Base-by-base conservation (phyloP, 92 coral and sea anemone genomes). In the Palythoa grandiflora region DNA sequence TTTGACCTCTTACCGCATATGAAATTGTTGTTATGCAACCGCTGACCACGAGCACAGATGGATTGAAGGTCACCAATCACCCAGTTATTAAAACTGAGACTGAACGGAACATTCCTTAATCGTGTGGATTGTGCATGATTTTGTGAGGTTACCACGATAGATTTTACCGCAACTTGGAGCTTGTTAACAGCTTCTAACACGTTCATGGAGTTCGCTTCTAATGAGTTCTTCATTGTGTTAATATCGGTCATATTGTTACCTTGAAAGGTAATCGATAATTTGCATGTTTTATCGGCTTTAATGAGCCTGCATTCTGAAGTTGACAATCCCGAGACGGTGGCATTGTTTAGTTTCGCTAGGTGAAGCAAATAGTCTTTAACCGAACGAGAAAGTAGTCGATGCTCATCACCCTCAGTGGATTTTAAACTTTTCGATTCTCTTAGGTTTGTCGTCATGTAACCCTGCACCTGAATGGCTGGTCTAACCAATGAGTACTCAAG, bases 1-100 rank as follows among this genome's bases (percentile, higher is more conserved):
- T 68, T 68, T 35, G 38, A 37, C 13, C 12, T 70, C 98, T 93
- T 70, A 95, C 98, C 94, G 68, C 98, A 95, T 37, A 87, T 60
- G 84, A 91, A 93, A 12, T 90, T 89, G 79, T 87, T 78, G 40
- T 71, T 60, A 57, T 68, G 60, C n/a, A 89, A 73, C 54, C 71
- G 65, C 73, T 79, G 79, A 19, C 93, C 94, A 53, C 47, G 91
- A 16, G 89, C 85, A 74, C 98, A 95, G 16, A 68, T 37, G 37
- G 78, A 65, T 53, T 54, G 66, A 79, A 90, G 88, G 9, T 80
- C 68, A 37, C 87, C 91, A 68, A 89, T 89, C n/a, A 71, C 76
- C 83, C 91, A 73, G 10, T 92, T 91, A n/a, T 78, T 70, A 37
- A 87, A 80, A 73, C 80, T 86, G 10, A 93, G 79, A 40, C 73